Conservation (phyloP, 2,113 vertebrate genomes). For the Cebus imitator region DNA sequence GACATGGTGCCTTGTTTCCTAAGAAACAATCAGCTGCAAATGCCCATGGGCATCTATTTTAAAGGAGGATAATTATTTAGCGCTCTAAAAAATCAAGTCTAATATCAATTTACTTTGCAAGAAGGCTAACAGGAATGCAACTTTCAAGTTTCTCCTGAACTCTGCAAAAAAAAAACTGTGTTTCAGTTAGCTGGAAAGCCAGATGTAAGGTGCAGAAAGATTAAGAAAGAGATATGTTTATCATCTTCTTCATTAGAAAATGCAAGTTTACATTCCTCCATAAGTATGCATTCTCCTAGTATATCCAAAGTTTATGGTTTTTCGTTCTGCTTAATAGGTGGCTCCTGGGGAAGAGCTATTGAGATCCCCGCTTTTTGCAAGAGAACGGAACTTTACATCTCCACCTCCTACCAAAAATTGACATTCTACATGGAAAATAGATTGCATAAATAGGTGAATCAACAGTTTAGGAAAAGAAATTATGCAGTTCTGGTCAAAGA, state of each 20-base stretch:
- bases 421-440: accelerated
- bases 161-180: background rate
- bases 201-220: background rate
- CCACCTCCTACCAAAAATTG: background rate
- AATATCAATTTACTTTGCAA: background rate
- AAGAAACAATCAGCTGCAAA: background rate
- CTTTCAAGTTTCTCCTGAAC: background rate
- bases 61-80: background rate
- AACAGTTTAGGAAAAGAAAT: background rate
- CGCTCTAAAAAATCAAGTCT: background rate
- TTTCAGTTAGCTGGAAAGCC: background rate
- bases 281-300: background rate
- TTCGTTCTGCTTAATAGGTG: background rate
- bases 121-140: background rate
- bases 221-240: background rate
- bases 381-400: background rate
- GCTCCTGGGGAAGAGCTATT: background rate
- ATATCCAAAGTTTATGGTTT: background rate
- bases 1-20: background rate
- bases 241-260: background rate
- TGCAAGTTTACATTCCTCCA: background rate
- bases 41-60: background rate
- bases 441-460: background rate
- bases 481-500: background rate
- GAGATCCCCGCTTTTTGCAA: background rate